phyloP scores from a whole-genome alignment of 2,113 vertebrate species.

The Psittacara wagleri region DNA sequence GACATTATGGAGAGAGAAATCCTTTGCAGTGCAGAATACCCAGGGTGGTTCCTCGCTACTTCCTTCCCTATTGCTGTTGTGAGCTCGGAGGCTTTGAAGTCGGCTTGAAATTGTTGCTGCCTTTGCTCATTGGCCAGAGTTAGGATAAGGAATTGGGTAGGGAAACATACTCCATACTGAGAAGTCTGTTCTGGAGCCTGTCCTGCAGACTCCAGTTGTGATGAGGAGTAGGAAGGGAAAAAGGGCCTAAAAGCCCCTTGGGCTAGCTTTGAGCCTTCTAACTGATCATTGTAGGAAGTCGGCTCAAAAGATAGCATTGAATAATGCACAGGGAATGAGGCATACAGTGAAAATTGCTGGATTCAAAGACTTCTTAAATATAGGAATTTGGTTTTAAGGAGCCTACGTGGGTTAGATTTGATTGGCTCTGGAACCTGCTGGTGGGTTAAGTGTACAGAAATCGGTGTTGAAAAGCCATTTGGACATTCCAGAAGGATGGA shows the following conservation, averaged over 20 bases:
- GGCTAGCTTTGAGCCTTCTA: not conserved
- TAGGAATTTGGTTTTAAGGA: not conserved
- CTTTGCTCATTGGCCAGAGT: not conserved
- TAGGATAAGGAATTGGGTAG: not conserved
- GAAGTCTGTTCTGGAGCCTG: not conserved
- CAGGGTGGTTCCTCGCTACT: not conserved
- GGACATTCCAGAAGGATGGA: not conserved
- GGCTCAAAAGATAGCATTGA: not conserved
- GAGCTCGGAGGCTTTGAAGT: not conserved
- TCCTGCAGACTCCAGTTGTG: not conserved
- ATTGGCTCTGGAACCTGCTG: not conserved
- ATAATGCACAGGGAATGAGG: not conserved
- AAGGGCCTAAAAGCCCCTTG: not conserved
- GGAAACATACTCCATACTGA: not conserved
- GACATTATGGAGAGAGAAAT: fast-evolving
- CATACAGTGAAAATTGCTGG: not conserved
- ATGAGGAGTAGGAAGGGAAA: not conserved
- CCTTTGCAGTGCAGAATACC: not conserved
- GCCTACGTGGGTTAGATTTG: not conserved
- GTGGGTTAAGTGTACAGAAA: not conserved
- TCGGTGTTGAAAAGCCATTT: not conserved
- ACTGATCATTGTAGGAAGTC: not conserved
- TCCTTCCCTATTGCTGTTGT: not conserved
- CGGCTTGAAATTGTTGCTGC: not conserved
- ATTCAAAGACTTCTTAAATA: not conserved